A percentile compares a stretch with the other conserved stretches of the same genome.
phyloP scores from a whole-genome alignment of 1,140 invertebrate genomes.

The Trichoplusia ni region DNA sequence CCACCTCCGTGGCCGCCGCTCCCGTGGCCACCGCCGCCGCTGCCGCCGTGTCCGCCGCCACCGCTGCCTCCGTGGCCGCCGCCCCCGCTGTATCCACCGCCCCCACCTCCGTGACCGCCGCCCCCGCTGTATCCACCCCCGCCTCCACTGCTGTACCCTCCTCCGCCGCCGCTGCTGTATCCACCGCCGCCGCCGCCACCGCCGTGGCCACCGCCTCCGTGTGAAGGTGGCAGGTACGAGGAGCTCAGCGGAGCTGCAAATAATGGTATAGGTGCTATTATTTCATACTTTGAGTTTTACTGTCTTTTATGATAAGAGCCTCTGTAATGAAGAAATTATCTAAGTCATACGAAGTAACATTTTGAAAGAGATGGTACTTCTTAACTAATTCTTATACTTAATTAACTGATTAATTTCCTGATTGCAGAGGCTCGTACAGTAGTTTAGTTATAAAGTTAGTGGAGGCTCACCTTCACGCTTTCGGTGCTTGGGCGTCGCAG shows the following conservation, averaged over 20 bases:
- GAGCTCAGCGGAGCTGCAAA: constrained; percentile 70
- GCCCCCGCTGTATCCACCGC: constrained; percentile 4
- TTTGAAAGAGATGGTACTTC: too few relatives aligned
- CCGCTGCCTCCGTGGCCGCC: constrained; percentile 20
- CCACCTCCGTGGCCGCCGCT: constrained; percentile 16
- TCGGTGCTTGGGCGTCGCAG: constrained; percentile 25
- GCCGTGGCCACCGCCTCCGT: constrained; percentile 47
- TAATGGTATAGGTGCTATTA: constrained; percentile 36
- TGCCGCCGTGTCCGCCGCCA: constrained; percentile 7
- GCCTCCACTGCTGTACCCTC: constrained; percentile 32
- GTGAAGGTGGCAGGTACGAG: constrained; percentile 75
- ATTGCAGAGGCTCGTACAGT: not conserved
- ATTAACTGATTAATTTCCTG: too few relatives aligned
- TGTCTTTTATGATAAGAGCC: not conserved
- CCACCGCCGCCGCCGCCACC: not conserved
- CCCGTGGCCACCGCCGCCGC: constrained; percentile 27
- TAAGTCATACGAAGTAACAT: too few relatives aligned
- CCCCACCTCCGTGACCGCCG: constrained; percentile 15
- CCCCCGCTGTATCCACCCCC: too few relatives aligned
- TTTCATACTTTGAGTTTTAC: constrained; percentile 2
- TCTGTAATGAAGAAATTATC: constrained; percentile 5
- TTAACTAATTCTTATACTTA: too few relatives aligned
- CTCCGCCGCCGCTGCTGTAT: constrained; percentile 2
- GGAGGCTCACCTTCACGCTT: constrained; percentile 31
- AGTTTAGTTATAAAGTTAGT: not conserved